Conservation (phyloP, 2,797 vertebrate species). For the Micropoecilia bifurca region DNA sequence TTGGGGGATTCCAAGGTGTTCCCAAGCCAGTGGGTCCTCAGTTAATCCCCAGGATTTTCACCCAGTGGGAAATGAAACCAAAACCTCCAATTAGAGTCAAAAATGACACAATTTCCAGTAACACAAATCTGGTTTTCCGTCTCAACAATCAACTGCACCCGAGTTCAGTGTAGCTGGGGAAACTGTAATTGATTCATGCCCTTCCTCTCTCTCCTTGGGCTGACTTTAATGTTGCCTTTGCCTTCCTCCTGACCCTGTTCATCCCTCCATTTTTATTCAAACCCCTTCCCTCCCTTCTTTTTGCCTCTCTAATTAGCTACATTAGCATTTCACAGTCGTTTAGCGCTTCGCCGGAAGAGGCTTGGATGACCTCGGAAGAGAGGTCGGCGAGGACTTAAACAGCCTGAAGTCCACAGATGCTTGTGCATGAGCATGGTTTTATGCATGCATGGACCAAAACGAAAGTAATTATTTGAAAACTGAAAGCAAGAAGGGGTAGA, state of each 20-base stretch:
- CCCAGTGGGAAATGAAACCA: background rate
- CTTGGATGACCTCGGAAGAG: slow-evolving; percentile 63
- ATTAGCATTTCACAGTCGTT: slow-evolving; percentile 80
- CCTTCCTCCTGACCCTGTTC: slow-evolving; percentile 63
- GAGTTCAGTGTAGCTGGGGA: slow-evolving; percentile 40
- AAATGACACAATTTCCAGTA: slow-evolving; percentile 61
- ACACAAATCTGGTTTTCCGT: slow-evolving; percentile 51
- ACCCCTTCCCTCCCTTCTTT: slow-evolving; percentile 42
- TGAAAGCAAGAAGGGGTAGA: slow-evolving; percentile 2
- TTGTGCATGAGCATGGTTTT: slow-evolving; percentile 34
- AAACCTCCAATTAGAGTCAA: background rate
- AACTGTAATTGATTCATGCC: slow-evolving; percentile 65
- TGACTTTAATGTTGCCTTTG: slow-evolving; percentile 67
- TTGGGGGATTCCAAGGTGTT: background rate
- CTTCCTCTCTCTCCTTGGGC: slow-evolving; percentile 60
- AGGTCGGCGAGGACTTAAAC: slow-evolving; percentile 65
- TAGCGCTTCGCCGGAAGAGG: slow-evolving; percentile 68
- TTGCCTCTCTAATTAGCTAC: slow-evolving; percentile 73
- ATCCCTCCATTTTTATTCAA: slow-evolving; percentile 45
- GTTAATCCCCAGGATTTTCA: background rate
- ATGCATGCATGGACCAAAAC: slow-evolving; percentile 23
- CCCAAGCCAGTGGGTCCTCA: background rate
- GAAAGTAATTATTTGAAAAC: slow-evolving; percentile 30
- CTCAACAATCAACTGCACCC: slow-evolving; percentile 47
- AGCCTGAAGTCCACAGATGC: slow-evolving; percentile 43